phyloP scores from a whole-genome alignment of 2,888 invertebrate species.

The Phengaris arion region DNA sequence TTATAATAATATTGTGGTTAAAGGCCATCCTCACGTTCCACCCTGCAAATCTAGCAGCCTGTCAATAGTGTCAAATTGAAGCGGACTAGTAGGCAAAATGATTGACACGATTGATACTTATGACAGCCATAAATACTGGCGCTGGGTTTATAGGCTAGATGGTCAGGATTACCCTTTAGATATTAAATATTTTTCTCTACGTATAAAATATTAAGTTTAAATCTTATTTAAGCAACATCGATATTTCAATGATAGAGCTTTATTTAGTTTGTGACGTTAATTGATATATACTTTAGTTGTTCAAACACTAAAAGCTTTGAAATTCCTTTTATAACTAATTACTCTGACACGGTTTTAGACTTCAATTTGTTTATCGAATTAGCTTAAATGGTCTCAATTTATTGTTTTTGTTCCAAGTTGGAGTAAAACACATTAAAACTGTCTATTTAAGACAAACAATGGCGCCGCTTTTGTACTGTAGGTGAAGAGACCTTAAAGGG shows the following conservation, averaged over 20 bases:
- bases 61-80: too few relatives aligned
- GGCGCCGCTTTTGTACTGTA: not conserved
- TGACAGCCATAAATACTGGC: too few relatives aligned
- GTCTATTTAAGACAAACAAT: conserved; percentile 5
- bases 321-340: conserved; percentile 20
- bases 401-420: conserved; percentile 4
- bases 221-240: too few relatives aligned
- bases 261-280: not conserved
- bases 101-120: too few relatives aligned
- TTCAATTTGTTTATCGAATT: conserved; percentile 20
- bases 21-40: too few relatives aligned
- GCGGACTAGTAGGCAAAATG: too few relatives aligned
- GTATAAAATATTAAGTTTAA: too few relatives aligned
- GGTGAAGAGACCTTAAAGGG: conserved; percentile 15
- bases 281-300: not conserved
- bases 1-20: too few relatives aligned
- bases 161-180: too few relatives aligned
- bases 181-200: too few relatives aligned
- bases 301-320: not conserved
- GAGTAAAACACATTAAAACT: conserved; percentile 1
- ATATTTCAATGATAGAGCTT: not conserved
- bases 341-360: not conserved
- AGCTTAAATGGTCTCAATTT: conserved; percentile 1
- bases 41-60: too few relatives aligned
- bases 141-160: too few relatives aligned